phyloP scores from a whole-genome alignment of 2,113 vertebrate species.

The Hypocryptadius cinnamomeus region DNA sequence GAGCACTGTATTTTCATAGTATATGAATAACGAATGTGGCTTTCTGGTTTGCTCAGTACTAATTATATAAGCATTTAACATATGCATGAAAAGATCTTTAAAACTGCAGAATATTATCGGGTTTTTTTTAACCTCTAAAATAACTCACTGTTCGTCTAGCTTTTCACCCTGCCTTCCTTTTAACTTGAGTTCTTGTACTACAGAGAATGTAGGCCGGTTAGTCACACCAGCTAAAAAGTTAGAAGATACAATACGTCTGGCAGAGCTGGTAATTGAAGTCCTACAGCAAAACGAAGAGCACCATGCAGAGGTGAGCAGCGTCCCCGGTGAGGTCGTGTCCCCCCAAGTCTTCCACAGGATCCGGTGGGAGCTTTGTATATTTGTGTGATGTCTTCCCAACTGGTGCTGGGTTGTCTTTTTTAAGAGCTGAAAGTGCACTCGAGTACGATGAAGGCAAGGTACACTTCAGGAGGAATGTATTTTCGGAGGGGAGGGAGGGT shows the following conservation, averaged over 20 bases:
- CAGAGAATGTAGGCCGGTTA: constrained; percentile 98
- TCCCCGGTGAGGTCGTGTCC: not conserved
- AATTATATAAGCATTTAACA: constrained; percentile 74
- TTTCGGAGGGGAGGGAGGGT: not conserved
- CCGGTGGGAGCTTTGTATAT: not conserved
- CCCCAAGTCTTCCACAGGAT: not conserved
- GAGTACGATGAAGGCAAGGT: not conserved
- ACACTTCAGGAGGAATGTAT: not conserved
- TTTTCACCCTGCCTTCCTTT: constrained; percentile 62
- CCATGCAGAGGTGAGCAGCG: constrained; percentile 90
- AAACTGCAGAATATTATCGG: constrained; percentile 54
- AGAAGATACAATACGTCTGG: constrained; percentile 95
- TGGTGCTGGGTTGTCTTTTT: not conserved
- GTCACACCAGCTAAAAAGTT: constrained; percentile 98
- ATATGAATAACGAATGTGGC: constrained; percentile 68
- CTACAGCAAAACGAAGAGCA: constrained; percentile 99
- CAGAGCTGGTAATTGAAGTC: constrained; percentile 97
- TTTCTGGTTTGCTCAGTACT: constrained; percentile 76
- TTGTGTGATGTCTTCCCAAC: not conserved
- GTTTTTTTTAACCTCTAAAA: constrained; percentile 43
- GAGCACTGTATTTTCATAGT: constrained; percentile 75
- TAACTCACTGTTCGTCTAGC: constrained; percentile 57
- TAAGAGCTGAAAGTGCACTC: not conserved
- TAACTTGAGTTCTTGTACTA: constrained; percentile 84
- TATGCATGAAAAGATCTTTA: constrained; percentile 72